Evolutionary conservation across 2,888 invertebrate species (phyloP).

Genomic region (Myopa tessellatipennis): DNA sequence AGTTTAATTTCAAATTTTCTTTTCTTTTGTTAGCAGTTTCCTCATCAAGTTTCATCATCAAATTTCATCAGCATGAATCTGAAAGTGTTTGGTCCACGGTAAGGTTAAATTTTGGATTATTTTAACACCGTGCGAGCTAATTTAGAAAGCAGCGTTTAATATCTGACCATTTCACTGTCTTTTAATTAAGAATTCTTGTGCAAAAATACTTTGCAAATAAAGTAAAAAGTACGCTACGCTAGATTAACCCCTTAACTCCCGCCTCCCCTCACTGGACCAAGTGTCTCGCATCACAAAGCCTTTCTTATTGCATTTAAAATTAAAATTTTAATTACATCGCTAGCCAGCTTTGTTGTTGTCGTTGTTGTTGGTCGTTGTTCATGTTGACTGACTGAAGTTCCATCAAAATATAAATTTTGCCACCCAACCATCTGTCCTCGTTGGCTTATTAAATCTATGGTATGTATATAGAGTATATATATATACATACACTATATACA

Average conservation of each 20-base stretch:
- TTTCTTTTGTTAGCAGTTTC: no score
- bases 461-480: background rate
- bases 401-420: no score
- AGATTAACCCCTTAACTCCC: background rate
- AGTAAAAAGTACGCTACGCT: conserved; percentile 2
- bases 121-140: background rate
- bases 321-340: conserved; percentile 59
- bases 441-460: background rate
- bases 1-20: no score
- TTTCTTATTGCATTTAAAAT: conserved; percentile 38
- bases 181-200: conserved; percentile 31
- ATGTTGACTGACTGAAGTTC: no score
- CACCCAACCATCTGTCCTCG: background rate
- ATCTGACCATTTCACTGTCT: background rate
- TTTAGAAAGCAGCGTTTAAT: background rate
- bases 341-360: conserved; percentile 47
- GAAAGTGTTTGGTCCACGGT: no score
- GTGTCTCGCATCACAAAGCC: background rate
- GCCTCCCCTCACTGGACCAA: background rate
- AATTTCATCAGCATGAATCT: no score
- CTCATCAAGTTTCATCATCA: no score
- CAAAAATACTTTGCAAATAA: conserved; percentile 22
- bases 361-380: background rate
- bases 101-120: background rate
- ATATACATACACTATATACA: background rate